These are phyloP conservation scores for Hydrozoanthus tunicans DNA, from an alignment of 64 coral and sea anemone species.

Conservation along the genomic window DNA sequence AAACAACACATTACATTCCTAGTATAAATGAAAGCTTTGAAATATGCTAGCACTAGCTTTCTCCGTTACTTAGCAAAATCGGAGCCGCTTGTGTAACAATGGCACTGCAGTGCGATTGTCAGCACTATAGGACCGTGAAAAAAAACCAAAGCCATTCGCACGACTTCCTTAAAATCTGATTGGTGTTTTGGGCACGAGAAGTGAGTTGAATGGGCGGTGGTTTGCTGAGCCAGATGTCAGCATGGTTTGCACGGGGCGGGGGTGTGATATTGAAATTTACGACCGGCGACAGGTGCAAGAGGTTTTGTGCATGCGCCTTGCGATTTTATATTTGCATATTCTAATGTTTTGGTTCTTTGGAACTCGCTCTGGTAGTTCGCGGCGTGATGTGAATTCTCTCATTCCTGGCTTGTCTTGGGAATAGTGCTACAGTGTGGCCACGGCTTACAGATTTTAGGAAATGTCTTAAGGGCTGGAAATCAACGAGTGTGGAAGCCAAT, in stretches of 20 bases:
- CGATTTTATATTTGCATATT: slow-evolving; percentile 53
- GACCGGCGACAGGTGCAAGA: slow-evolving; percentile 31
- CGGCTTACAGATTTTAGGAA: neutral
- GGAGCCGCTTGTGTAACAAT: neutral
- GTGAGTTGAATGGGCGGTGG: slow-evolving; percentile 45
- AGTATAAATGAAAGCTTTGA: neutral
- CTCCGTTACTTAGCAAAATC: neutral
- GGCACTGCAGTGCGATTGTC: neutral
- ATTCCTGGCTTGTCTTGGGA: neutral
- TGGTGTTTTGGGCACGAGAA: slow-evolving; percentile 1
- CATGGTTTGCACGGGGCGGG: slow-evolving; percentile 6
- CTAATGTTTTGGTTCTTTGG: slow-evolving; percentile 53
- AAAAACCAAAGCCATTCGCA: neutral
- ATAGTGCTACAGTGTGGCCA: neutral
- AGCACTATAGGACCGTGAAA: neutral
- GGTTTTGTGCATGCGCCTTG: slow-evolving; percentile 18
- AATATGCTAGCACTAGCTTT: too few species aligned
- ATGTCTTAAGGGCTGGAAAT: neutral
- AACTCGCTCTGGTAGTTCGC: slow-evolving; percentile 7
- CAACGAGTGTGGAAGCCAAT: neutral
- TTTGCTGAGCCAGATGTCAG: slow-evolving; percentile 23
- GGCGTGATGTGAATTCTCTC: slow-evolving; percentile 49
- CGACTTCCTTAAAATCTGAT: slow-evolving; percentile 15
- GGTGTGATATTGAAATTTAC: slow-evolving; percentile 31
- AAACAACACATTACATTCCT: neutral